Evolutionary conservation across 2,113 vertebrate species (phyloP), one percentile per base, ranked within the genome.

Genomic region (Corythaixoides concolor): DNA sequence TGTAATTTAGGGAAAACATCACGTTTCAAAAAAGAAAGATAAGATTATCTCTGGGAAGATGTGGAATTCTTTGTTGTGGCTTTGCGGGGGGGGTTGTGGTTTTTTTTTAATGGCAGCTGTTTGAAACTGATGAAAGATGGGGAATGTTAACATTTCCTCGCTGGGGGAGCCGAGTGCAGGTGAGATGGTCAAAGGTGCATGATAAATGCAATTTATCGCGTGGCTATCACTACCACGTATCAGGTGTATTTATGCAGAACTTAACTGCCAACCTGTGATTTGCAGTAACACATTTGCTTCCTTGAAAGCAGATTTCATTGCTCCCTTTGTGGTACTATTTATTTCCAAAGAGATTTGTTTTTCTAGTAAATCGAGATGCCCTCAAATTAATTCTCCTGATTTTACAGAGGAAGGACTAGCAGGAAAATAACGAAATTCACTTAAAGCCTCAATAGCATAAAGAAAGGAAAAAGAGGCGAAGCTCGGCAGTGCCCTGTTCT

Each of bases 21-120:
- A n/a, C 66, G 73, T 95, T 95, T 96, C 81, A 89, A 91, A 94
- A 76, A 62, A 3, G 8, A 66, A 83, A 94, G 91, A 92, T 92
- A 97, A 96, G 47, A n/a, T 94, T 95, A 95, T 97, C 91, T 96
- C 56, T 37, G 66, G 37, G 63, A 96, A 78, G 84, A 72, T 60
- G 59, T 78, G 89, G 86, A 83, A 85, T 93, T 96, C 89, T 89
- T 96, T 96, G 56, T 83, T 96, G 89, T 89, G 85, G 85, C n/a
- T n/a, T n/a, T n/a, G n/a, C n/a, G n/a, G 2, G 32, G 5, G 2
- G 1, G 24, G 5, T 5, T 76, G 67, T 45, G 55, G 30, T 6
- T 82, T 83, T 58, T 68, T 79, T 88, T 92, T 88, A 82, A 66
- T 92, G 86, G 80, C 92, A 95, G 81, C 84, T 96, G 89, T 91